Evolutionary conservation across 2,888 invertebrate species (phyloP).

Genomic region (Pseudoips prasinana): DNA sequence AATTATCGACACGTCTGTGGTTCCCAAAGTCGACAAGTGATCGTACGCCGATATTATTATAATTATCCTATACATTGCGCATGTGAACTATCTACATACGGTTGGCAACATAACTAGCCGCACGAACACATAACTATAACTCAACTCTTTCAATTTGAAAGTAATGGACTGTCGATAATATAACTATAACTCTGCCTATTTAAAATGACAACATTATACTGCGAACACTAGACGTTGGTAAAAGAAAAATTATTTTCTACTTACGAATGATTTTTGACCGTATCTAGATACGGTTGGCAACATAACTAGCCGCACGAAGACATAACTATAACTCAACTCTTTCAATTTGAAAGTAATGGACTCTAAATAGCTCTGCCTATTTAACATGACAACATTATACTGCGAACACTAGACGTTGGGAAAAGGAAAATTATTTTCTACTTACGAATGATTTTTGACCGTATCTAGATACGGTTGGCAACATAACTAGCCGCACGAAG

Average conservation of each 20-base stretch:
- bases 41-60: neutral
- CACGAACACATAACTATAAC: too few relatives aligned
- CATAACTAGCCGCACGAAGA: too few relatives aligned
- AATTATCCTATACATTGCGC: too few relatives aligned
- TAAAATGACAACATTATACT: constrained; percentile 31
- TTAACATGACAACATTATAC: constrained; percentile 32
- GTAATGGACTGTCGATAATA: too few relatives aligned
- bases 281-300: too few relatives aligned
- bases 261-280: neutral
- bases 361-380: constrained; percentile 27
- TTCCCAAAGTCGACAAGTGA: neutral
- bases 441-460: neutral
- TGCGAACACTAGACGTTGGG: constrained; percentile 6
- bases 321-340: too few relatives aligned
- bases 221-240: constrained; percentile 6
- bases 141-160: too few relatives aligned
- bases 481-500: too few relatives aligned
- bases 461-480: too few relatives aligned
- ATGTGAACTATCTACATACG: too few relatives aligned
- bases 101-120: too few relatives aligned
- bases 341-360: too few relatives aligned
- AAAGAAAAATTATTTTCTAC: neutral
- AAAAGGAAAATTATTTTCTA: neutral
- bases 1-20: neutral
- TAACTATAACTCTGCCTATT: constrained; percentile 31